Base-by-base conservation (phyloP, 2,113 vertebrate species). In the Antennarius striatus region DNA sequence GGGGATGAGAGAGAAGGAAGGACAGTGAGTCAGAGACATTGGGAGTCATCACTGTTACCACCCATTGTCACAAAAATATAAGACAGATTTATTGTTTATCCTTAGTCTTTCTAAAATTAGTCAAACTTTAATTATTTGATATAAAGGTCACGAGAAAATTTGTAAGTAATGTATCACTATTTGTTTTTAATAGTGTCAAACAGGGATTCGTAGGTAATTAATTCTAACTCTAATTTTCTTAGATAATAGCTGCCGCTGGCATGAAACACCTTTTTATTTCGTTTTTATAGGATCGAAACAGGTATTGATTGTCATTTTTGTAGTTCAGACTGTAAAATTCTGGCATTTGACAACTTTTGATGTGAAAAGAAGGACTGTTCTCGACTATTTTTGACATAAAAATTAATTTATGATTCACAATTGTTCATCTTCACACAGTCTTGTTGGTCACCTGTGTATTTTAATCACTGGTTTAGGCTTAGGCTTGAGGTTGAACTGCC, bases 1-100 rank as follows among this genome's bases (percentile, higher is more conserved):
- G 36, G 66, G 49, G 42, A 17, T 53, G 52, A 69, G 22, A 15
- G 5, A 50, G 46, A 60, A n/a, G 22, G 10, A 54, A 50, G 61
- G 43, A 53, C 14, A 40, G 6, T 10, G 42, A 47, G 63, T 60
- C 50, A 51, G 12, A 22, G 49, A 51, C 8, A 51, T n/a, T 6
- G 49, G 3, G 49, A 17, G 32, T 36, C 32, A 4, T 36, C 2
- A 7, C 36, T 48, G 42, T 9, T 48, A 43, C 15, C 36, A 51
- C 46, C 65, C 15, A 68, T 17, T 53, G 22, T 56, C 30, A 29
- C 0, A 40, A 56, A 10, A n/a, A 36, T 4, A 36, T 30, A 10
- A n/a, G 3, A 16, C 5, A 32, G 28, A 55, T 36, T 36, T 10
- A 43, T 43, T 10, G 42, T 36, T 36, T 36, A 7, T 36, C 3